Evolutionary conservation across 2,888 invertebrate genomes (phyloP).

Genomic region (Keiferia lycopersicella): DNA sequence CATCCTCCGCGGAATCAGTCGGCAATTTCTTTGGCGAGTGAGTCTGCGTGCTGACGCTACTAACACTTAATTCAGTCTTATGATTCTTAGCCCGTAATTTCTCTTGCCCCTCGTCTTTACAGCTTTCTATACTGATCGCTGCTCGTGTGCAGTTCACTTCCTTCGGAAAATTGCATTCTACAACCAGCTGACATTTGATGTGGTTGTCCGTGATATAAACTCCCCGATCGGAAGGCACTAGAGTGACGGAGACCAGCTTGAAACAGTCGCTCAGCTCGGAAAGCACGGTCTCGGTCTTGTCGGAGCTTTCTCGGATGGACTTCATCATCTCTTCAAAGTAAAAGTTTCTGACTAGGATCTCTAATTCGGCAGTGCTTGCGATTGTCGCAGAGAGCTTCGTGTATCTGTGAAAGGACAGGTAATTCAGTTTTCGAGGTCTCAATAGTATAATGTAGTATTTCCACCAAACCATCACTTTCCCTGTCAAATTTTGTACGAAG

Average conservation of each 20-base stretch:
- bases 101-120: conserved; percentile 63
- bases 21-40: conserved; percentile 62
- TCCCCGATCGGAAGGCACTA: conserved; percentile 79
- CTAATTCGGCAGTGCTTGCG: conserved; percentile 88
- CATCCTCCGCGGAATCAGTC: conserved; percentile 52
- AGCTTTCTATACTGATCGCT: conserved; percentile 83
- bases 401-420: conserved; percentile 74
- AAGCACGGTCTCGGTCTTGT: conserved; percentile 70
- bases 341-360: conserved; percentile 86
- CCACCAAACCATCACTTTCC: too few relatives aligned
- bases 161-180: conserved; percentile 81
- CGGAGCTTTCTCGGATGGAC: conserved; percentile 76
- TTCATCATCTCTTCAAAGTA: conserved; percentile 93
- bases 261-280: conserved; percentile 81
- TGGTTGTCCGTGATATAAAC: conserved; percentile 72
- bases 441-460: too few relatives aligned
- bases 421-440: too few relatives aligned
- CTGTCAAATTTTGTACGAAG: too few relatives aligned
- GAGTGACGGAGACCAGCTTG: conserved; percentile 75
- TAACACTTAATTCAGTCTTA: conserved; percentile 77
- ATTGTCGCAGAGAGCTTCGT: conserved; percentile 90
- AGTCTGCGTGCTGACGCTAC: conserved; percentile 49
- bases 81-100: conserved; percentile 64
- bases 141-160: conserved; percentile 84
- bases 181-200: conserved; percentile 62